Base-by-base conservation (phyloP, 2,888 invertebrate species). In the Archips crataeganus region DNA sequence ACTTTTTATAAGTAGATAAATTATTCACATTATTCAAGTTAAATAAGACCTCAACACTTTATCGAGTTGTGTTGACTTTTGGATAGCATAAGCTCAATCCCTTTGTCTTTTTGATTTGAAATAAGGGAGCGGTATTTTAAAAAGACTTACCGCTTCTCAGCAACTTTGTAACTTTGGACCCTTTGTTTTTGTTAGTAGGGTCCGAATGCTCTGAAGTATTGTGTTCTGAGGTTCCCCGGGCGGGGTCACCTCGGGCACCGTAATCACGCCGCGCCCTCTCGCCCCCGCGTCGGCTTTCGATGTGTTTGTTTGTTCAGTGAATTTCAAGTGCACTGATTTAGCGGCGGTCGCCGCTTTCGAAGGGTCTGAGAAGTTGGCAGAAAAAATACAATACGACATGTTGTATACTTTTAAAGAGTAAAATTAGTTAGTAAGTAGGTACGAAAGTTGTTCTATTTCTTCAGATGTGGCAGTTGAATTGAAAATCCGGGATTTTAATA, bases 221-320 rank as follows among this genome's bases (percentile, higher is more conserved):
- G 57, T 23, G 11, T 57, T n/a, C 23, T 3, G 23, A 74, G 75
- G 69, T 75, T 75, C 67, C 74, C 73, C 74, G 79, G 78, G 68
- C 76, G 76, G 82, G 90, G 90, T 89, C 90, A 91, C 86, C 86
- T 88, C 82, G 90, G 87, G 82, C 87, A 87, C 84, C 79, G 85
- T 85, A 90, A 91, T 92, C 90, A 88, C 90, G 88, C 85, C 89
- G 83, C 90, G 88, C 91, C 89, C 88, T 91, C 87, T 87, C 90
- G 85, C 91, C 90, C 88, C 84, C 83, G 67, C 65, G 57, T 32
- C 62, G 81, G 79, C 83, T 82, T 81, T 78, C 82, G 80, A 83
- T 80, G 77, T 80, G 82, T 77, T 82, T 82, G 88, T 83, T 80
- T 82, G 88, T 83, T 80, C 77, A 69, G 82, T 83, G 90, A 90